Evolutionary conservation across 2,888 invertebrate species (phyloP).

Genomic region (Plusia festucae): DNA sequence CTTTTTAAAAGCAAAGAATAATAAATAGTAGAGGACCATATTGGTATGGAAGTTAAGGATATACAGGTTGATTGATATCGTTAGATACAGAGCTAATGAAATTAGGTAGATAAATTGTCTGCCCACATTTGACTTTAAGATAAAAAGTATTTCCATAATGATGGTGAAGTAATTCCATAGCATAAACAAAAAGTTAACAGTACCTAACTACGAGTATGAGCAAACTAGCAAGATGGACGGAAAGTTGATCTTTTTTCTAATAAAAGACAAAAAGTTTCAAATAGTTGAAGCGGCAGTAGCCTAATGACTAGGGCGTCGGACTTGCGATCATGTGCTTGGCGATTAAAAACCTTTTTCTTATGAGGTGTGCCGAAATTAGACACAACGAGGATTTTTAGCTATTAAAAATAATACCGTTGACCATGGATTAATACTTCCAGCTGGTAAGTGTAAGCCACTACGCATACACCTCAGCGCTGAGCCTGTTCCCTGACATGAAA

Average conservation of each 20-base stretch:
- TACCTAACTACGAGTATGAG: background rate
- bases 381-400: too few species aligned
- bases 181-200: background rate
- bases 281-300: too few species aligned
- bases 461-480: conserved; percentile 84
- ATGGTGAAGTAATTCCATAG: background rate
- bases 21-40: conserved; percentile 39
- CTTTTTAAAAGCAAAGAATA: conserved; percentile 39
- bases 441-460: conserved; percentile 80
- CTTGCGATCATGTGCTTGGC: too few species aligned
- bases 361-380: too few species aligned
- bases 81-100: conserved; percentile 33
- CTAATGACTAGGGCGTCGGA: too few species aligned
- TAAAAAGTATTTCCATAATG: background rate
- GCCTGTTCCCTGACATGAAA: conserved; percentile 85
- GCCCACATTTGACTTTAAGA: conserved; percentile 29
- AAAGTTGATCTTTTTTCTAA: too few species aligned
- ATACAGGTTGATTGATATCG: conserved; percentile 40
- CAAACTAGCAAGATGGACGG: background rate
- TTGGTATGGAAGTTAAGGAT: conserved; percentile 41
- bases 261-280: too few species aligned
- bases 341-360: too few species aligned
- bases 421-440: conserved; percentile 61
- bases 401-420: too few species aligned
- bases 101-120: conserved; percentile 32